Evolutionary conservation across 2,797 vertebrate genomes (phyloP).

Genomic region (Pogonophryne albipinna): DNA sequence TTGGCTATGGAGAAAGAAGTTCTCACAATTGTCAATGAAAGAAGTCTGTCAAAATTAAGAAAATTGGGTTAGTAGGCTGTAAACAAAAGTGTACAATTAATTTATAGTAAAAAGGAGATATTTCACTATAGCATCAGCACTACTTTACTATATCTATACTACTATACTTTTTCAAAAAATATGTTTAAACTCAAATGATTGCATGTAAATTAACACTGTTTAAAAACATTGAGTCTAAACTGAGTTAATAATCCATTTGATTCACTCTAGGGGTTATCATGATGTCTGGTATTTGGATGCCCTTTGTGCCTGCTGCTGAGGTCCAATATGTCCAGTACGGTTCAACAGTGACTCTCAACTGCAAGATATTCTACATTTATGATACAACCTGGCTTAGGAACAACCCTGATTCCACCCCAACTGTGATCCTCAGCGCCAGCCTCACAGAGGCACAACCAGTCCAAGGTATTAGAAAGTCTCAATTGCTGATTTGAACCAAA

Average conservation of each 20-base stretch:
- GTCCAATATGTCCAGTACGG: constrained; percentile 26
- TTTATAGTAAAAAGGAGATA: too few relatives aligned
- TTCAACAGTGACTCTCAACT: constrained; percentile 32
- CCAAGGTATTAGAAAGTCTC: constrained; percentile 16
- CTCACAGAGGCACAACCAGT: constrained; percentile 13
- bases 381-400: constrained; percentile 44
- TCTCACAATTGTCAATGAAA: too few relatives aligned
- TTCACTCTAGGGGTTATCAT: constrained; percentile 10
- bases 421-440: constrained; percentile 20
- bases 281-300: constrained; percentile 9
- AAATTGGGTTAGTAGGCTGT: too few relatives aligned
- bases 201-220: background rate
- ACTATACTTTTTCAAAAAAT: background rate
- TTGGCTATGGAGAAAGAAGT: too few relatives aligned
- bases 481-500: background rate
- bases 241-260: constrained; percentile 1
- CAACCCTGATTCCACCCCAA: constrained; percentile 12
- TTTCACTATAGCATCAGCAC: too few relatives aligned
- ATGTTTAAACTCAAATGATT: background rate
- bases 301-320: background rate
- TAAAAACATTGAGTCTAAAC: background rate
- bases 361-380: constrained; percentile 45
- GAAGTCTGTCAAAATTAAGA: too few relatives aligned
- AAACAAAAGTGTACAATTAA: too few relatives aligned
- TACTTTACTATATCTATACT: too few relatives aligned